These are phyloP conservation scores for Hydrotaea diabolus DNA, from an alignment of 2,888 invertebrate genomes.

Conservation along the genomic window DNA sequence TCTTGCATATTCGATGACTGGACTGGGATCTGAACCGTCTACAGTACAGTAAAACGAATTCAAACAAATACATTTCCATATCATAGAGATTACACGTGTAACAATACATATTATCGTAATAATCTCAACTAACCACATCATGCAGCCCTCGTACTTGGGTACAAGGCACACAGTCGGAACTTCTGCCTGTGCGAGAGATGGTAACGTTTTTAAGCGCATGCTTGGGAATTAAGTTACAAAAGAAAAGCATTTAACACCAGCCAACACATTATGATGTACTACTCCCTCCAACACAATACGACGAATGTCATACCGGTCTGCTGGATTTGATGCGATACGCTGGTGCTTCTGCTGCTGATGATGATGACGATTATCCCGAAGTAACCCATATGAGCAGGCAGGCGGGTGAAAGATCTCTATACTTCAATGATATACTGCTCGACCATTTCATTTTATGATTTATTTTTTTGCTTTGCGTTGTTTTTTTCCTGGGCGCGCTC, in stretches of 20 bases:
- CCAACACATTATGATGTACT: constrained; percentile 28
- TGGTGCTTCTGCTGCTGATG: not conserved
- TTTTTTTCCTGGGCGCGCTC: not conserved
- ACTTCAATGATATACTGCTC: not conserved
- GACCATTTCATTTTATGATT: no score
- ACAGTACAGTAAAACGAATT: no score
- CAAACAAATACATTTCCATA: no score
- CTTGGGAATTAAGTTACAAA: constrained; percentile 54
- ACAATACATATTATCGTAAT: no score
- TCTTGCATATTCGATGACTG: no score
- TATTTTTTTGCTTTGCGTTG: no score
- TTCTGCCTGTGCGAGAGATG: not conserved
- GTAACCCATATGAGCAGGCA: not conserved
- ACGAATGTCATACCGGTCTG: constrained; percentile 3
- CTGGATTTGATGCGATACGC: not conserved
- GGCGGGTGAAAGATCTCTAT: constrained; percentile 5
- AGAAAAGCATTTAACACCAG: constrained; percentile 32
- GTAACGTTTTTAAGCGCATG: constrained; percentile 56
- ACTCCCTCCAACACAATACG: not conserved
- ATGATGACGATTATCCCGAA: constrained; percentile 28
- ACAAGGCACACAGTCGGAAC: not conserved
- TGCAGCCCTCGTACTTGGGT: not conserved
- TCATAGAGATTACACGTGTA: not conserved
- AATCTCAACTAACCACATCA: not conserved
- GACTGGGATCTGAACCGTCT: no score